Percentiles rank a stretch among this genome's conserved stretches.
Evolutionary conservation across 1,140 invertebrate species (phyloP).

Genomic region (Sarcophaga peregrina): DNA sequence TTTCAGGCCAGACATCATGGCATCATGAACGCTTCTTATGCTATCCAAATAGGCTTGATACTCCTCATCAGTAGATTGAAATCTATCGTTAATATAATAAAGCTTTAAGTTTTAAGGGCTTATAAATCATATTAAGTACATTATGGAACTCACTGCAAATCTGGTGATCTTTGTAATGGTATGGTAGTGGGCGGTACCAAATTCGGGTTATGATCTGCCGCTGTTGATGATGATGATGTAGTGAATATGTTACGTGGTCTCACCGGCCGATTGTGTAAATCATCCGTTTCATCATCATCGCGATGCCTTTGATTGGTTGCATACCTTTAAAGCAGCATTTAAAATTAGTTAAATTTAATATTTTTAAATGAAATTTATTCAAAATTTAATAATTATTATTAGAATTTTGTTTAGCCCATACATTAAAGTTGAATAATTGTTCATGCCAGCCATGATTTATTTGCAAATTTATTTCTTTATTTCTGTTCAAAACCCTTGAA

Average conservation of each 20-base stretch:
- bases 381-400: background rate
- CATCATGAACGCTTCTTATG: slow-evolving; percentile 14
- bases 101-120: background rate
- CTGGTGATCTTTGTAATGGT: slow-evolving; percentile 1
- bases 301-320: slow-evolving; percentile 49
- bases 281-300: slow-evolving; percentile 29
- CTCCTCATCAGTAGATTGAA: slow-evolving; percentile 53
- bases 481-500: background rate
- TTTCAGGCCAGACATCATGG: slow-evolving; percentile 47
- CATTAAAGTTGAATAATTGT: slow-evolving; percentile 61
- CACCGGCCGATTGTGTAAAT: background rate
- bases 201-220: background rate
- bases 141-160: slow-evolving; percentile 29
- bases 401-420: slow-evolving; percentile 39
- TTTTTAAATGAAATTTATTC: too few relatives aligned
- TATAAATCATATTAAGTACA: background rate
- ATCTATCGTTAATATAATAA: slow-evolving; percentile 45
- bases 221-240: background rate
- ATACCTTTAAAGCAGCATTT: slow-evolving; percentile 47
- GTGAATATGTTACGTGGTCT: slow-evolving; percentile 40
- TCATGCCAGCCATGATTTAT: slow-evolving; percentile 56
- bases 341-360: too few relatives aligned
- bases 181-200: background rate
- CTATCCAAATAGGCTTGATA: slow-evolving; percentile 48
- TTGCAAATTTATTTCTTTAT: background rate